Percentiles rank a stretch among this genome's conserved stretches.
These are phyloP conservation scores for Rhizoglyphus robini DNA, from an alignment of 1,140 invertebrate species.

Conservation along the genomic window DNA sequence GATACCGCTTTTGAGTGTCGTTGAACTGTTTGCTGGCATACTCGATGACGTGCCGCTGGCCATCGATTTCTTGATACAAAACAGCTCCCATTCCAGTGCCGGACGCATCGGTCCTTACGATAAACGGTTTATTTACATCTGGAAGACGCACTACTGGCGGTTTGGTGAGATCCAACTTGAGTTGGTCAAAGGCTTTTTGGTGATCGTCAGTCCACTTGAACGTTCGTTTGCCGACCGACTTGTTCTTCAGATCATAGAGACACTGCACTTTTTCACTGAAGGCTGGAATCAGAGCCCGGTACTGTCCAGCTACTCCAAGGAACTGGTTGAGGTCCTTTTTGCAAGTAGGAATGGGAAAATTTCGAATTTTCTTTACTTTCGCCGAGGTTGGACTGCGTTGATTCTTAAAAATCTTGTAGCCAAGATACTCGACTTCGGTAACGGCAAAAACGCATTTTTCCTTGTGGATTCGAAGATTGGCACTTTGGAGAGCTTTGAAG, in stretches of 20 bases:
- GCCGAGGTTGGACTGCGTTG: background rate
- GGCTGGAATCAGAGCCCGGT: slow-evolving; percentile 15
- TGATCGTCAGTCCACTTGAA: background rate
- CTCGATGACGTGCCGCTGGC: background rate
- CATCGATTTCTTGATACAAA: slow-evolving; percentile 19
- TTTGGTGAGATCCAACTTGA: slow-evolving; percentile 5
- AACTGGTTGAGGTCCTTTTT: slow-evolving; percentile 4
- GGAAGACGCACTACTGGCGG: slow-evolving; percentile 7
- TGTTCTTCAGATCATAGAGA: background rate
- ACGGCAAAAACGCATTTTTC: too few relatives aligned
- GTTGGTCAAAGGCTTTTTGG: slow-evolving; percentile 15
- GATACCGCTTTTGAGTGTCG: too few relatives aligned
- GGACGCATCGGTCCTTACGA: slow-evolving; percentile 2
- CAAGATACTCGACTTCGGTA: slow-evolving; percentile 23
- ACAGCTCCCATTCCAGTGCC: too few relatives aligned
- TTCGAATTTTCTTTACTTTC: slow-evolving; percentile 15
- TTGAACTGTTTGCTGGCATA: too few relatives aligned
- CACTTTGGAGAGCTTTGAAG: too few relatives aligned
- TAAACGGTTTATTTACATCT: background rate
- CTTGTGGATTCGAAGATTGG: too few relatives aligned
- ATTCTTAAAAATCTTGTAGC: slow-evolving; percentile 17
- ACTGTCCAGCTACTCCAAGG: too few relatives aligned
- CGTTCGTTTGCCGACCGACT: background rate
- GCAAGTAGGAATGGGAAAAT: slow-evolving; percentile 16
- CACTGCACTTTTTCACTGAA: background rate